These are phyloP conservation scores for Tragelaphus imberbis DNA, from an alignment of 2,113 vertebrate genomes.

Conservation along the genomic window DNA sequence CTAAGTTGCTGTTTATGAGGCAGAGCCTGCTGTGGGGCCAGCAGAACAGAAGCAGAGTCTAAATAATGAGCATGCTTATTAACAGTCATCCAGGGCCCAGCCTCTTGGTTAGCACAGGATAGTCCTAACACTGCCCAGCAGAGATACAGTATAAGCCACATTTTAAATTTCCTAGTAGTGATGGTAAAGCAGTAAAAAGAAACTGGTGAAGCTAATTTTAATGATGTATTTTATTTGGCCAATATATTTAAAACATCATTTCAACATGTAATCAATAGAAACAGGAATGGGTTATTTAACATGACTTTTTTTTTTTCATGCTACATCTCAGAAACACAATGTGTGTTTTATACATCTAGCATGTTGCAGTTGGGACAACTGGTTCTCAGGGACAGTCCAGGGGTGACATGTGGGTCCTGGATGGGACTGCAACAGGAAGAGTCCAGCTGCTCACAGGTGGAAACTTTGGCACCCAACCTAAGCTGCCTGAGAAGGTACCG, in stretches of 20 bases:
- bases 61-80: fast-evolving
- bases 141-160: not conserved
- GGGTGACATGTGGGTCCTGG: not conserved
- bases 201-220: not conserved
- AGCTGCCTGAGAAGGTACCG: fast-evolving
- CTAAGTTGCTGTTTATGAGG: not conserved
- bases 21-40: not conserved
- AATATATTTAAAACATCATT: not conserved
- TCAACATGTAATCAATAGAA: not conserved
- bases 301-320: not conserved
- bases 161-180: not conserved
- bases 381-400: fast-evolving
- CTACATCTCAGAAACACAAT: not conserved
- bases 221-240: not conserved
- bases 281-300: not conserved
- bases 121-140: not conserved
- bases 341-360: not conserved
- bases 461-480: fast-evolving
- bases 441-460: not conserved
- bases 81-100: not conserved
- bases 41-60: not conserved
- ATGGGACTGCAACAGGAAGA: fast-evolving
- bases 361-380: fast-evolving
- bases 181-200: not conserved
- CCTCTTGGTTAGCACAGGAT: not conserved